These are phyloP conservation scores for Artibeus lituratus DNA, from an alignment of 2,797 vertebrate species.

Conservation along the genomic window DNA sequence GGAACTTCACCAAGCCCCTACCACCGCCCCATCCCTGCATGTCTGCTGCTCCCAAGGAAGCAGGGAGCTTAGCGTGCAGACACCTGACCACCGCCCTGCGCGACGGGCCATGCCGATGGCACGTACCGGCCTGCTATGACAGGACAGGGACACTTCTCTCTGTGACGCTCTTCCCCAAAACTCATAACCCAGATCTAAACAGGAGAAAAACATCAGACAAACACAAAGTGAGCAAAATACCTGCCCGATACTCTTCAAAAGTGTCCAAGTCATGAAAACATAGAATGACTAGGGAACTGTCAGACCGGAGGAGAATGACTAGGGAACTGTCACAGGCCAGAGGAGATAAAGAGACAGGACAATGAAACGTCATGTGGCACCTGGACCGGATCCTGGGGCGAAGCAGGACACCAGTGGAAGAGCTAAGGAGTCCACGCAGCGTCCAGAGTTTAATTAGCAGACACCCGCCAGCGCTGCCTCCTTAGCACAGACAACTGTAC, in stretches of 20 bases:
- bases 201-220: background rate
- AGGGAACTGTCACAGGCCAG: background rate
- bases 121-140: rapidly evolving
- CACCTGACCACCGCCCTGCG: background rate
- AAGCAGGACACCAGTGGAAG: background rate
- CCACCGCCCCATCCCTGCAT: background rate
- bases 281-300: background rate
- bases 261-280: background rate
- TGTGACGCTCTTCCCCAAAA: background rate
- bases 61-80: background rate
- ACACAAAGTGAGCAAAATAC: background rate
- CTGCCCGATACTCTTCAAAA: background rate
- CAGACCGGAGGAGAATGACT: background rate
- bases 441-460: background rate
- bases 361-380: background rate
- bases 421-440: background rate
- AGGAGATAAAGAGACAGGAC: background rate
- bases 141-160: background rate
- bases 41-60: background rate
- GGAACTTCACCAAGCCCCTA: background rate
- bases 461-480: background rate
- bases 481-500: background rate
- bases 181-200: background rate
- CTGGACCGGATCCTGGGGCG: background rate
- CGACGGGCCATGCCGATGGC: background rate